Base-by-base conservation (phyloP, 2,888 invertebrate species). In the Melanostoma scalare region DNA sequence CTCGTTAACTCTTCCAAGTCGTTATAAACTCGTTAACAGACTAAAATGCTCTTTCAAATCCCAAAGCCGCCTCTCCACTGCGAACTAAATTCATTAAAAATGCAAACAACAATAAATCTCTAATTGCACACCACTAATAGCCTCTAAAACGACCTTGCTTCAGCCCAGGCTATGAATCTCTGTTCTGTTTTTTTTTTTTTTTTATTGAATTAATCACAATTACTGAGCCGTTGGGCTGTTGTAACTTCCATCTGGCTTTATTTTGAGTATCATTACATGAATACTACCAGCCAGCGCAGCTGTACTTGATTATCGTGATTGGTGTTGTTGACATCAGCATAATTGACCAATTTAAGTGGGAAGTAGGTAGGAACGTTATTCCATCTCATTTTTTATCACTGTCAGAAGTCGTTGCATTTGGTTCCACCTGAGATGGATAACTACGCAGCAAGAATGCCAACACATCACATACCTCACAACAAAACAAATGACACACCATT, bases 241-340 rank as follows among this genome's bases (percentile, higher is more conserved):
- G 38, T 63, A 50, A 63, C 42, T 58, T 46, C 31, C 67, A 73
- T 67, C 60, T 67, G 65, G 2, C 10, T 33, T 53, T 10, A 52
- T 52, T 63, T 50, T 38, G 36, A 50, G 50, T 50, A 20, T 20
- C 20, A 20, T 20, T 20, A 20, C 20, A 20, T 20, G 20, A 20
- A 20, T 20, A 20, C 20, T 20, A 20, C 20, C 61, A 63, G 6
- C 9, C 72, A 50, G 30, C 20, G 20, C 69, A 68, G 68, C 72
- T 73, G 67, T 42, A 63, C 72, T 67, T 77, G 71, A 76, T 82
- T 72, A 68, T 82, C 63, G 20, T 20, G 20, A 72, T 63, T 63
- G 63, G 77, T 82, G 72, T 44, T 82, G 77, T 82, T 81, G 82
- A 78, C 82, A 84, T 78, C 78, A 65, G 65, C 78, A 63, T 78